These are phyloP conservation scores for Riparia riparia DNA, from an alignment of 2,113 vertebrate genomes.

Conservation along the genomic window DNA sequence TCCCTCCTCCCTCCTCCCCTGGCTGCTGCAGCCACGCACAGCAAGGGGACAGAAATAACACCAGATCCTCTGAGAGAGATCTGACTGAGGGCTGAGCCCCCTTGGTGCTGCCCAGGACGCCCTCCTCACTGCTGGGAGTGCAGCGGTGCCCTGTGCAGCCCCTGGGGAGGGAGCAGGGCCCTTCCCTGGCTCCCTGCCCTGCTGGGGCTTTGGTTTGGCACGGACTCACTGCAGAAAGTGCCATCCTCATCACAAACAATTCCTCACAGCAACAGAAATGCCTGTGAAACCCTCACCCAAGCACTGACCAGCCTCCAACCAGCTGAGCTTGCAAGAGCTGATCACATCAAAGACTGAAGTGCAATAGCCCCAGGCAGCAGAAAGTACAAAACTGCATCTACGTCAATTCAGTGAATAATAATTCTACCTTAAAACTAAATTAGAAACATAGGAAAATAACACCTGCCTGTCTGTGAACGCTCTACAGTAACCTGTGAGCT, in stretches of 20 bases:
- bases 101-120: background rate
- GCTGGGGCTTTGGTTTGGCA: background rate
- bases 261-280: background rate
- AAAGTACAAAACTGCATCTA: background rate
- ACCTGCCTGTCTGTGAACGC: background rate
- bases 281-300: background rate
- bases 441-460: background rate
- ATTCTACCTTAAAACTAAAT: background rate
- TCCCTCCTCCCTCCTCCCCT: too few species aligned
- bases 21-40: background rate
- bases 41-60: background rate
- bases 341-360: conserved; percentile 20
- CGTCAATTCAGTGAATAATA: background rate
- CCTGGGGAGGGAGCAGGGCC: background rate
- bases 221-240: background rate
- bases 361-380: background rate
- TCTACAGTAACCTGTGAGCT: background rate
- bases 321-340: conserved; percentile 11
- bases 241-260: background rate
- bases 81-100: background rate
- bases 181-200: background rate
- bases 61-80: background rate
- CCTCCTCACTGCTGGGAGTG: too few species aligned
- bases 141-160: background rate
- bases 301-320: background rate